phyloP scores from a whole-genome alignment of 92 coral and sea anemone genomes.

The Porites lobata region DNA sequence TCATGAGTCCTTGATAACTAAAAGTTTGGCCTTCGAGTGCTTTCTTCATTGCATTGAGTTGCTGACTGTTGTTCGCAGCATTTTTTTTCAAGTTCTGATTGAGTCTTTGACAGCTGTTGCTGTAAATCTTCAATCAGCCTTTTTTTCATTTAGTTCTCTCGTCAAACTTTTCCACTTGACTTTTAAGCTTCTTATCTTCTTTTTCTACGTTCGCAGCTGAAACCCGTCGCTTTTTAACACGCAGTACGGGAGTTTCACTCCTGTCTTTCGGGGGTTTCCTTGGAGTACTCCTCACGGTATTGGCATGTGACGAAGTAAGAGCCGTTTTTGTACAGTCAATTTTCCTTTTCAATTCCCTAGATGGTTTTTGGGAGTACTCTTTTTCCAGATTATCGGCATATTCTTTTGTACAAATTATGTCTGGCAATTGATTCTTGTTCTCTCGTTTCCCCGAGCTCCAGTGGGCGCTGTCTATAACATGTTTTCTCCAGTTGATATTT shows the following conservation, averaged over 20 bases:
- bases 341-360: not conserved
- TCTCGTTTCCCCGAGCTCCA: conserved; percentile 45
- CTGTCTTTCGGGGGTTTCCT: conserved; percentile 10
- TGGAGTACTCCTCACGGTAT: not conserved
- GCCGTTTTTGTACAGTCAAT: not conserved
- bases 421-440: conserved; percentile 16
- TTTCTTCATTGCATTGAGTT: conserved; percentile 23
- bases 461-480: conserved; percentile 52
- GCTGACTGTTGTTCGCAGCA: conserved; percentile 1
- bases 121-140: not conserved
- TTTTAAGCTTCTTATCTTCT: not conserved
- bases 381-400: not conserved
- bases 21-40: conserved; percentile 31
- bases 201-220: not conserved
- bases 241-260: not conserved
- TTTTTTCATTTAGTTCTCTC: conserved; percentile 21
- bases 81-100: conserved; percentile 32
- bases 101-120: conserved; percentile 20
- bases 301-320: not conserved
- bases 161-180: conserved; percentile 31
- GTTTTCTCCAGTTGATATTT: conserved; percentile 53
- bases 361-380: not conserved
- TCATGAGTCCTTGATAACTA: conserved; percentile 10
- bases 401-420: conserved; percentile 33
- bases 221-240: not conserved